These are phyloP conservation scores for Plotosus lineatus DNA, from an alignment of 2,113 vertebrate species.

Conservation along the genomic window DNA sequence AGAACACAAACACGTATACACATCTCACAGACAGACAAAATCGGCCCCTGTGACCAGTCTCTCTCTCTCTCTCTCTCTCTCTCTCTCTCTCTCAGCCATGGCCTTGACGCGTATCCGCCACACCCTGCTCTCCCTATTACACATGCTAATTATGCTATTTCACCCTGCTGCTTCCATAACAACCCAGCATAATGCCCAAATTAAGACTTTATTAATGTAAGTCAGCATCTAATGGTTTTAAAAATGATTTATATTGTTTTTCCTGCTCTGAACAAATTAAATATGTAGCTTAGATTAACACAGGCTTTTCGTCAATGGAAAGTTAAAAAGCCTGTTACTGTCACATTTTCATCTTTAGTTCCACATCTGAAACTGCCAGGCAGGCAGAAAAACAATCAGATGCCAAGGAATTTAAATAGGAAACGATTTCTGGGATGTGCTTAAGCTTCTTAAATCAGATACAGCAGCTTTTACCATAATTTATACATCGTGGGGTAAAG, in stretches of 20 bases:
- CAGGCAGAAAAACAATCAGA: conserved; percentile 77
- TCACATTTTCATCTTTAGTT: conserved; percentile 91
- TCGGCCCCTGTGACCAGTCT: conserved; percentile 45
- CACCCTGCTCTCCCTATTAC: conserved; percentile 97
- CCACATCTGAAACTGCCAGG: conserved; percentile 80
- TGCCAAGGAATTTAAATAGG: conserved; percentile 67
- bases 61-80: not conserved
- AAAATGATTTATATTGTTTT: conserved; percentile 99
- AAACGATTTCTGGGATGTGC: not conserved
- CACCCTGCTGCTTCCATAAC: conserved; percentile 99
- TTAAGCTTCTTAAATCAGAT: not conserved
- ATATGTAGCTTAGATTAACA: conserved; percentile 99
- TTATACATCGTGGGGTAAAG: conserved; percentile 8
- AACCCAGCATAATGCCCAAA: conserved; percentile 99
- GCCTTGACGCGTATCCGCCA: conserved; percentile 57
- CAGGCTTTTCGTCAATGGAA: conserved; percentile 95
- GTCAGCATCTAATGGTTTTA: conserved; percentile 99
- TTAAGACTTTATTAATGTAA: conserved; percentile 99
- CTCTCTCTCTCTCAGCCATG: conserved; percentile 38
- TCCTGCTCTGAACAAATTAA: conserved; percentile 99
- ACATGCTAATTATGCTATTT: conserved; percentile 99
- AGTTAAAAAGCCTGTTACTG: conserved; percentile 94
- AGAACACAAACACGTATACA: conserved; percentile 22
- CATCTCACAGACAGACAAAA: conserved; percentile 35
- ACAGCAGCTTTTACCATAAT: conserved; percentile 19